Evolutionary conservation across 2,113 vertebrate genomes (phyloP).

Genomic region (Cyanoliseus patagonus): DNA sequence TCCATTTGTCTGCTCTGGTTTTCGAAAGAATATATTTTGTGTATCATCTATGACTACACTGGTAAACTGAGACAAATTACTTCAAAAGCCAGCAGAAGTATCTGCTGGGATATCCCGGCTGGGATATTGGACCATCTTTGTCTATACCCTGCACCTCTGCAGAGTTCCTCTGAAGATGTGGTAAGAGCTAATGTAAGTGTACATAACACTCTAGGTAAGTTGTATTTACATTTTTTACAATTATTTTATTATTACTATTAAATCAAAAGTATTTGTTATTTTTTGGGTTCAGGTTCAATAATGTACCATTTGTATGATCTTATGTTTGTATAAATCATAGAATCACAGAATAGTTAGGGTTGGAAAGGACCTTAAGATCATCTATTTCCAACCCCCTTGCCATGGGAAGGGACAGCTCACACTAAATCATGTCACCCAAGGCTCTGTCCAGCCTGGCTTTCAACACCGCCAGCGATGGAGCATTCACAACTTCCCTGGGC

Average conservation of each 20-base stretch:
- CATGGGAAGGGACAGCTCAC: background rate
- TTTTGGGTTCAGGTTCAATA: background rate
- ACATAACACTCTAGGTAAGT: background rate
- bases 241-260: background rate
- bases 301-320: background rate
- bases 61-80: slow-evolving; percentile 20
- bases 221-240: background rate
- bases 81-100: background rate
- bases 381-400: background rate
- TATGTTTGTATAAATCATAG: background rate
- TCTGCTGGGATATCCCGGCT: too few species aligned
- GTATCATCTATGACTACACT: background rate
- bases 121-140: background rate
- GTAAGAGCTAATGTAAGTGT: background rate
- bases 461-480: too few species aligned
- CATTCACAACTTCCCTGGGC: too few species aligned
- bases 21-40: background rate
- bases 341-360: background rate
- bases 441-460: too few species aligned
- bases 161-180: background rate
- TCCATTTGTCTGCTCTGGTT: background rate
- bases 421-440: background rate
- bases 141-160: background rate
- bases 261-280: background rate
- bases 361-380: background rate